Evolutionary conservation across 2,888 invertebrate genomes (phyloP), one percentile per base, ranked within the genome.

Genomic region (Luffia ferchaultella): DNA sequence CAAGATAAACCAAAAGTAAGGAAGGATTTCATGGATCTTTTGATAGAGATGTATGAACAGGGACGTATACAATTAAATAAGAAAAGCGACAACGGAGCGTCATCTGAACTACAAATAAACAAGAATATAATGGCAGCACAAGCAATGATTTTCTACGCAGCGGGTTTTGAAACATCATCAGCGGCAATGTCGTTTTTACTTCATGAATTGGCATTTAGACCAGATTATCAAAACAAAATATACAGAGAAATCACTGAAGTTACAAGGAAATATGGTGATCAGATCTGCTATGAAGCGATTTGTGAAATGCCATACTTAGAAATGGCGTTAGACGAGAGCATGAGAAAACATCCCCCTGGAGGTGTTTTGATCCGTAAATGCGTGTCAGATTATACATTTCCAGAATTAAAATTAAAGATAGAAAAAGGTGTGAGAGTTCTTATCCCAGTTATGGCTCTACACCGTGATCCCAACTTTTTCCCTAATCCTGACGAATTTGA

Each of bases 291-390:
- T 42, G 77, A 82, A 1, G 55, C 63, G 0, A 45, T 84, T 9
- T 61, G 58, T 18, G 73, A 75, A 18, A 65, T 84, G 67, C 59
- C 60, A 15, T 83, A 80, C 54, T 52, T 83, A 50, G 69, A 72
- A 16, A 67, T 68, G 60, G 71, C 71, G 15, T 65, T 77, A 12
- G 62, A 64, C 48, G 85, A 86, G 58, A 70, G 76, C 0, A 58
- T 84, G 18, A 62, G 86, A 18, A 70, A 75, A 55, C 78, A 74
- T 60, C 79, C 85, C 1, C 70, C 80, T 1, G 64, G 75, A 1
- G 67, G 70, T 2, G 54, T 65, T 9, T 61, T 76, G 2, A 72
- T 69, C 43, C 63, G 77, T 45, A 53, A 57, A 9, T 76, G 77
- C 52, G 60, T 60, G 20, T 58, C 59, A 18, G 57, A 62, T 1